phyloP scores from a whole-genome alignment of 2,113 vertebrate species.

The Tetraodon nigroviridis region DNA sequence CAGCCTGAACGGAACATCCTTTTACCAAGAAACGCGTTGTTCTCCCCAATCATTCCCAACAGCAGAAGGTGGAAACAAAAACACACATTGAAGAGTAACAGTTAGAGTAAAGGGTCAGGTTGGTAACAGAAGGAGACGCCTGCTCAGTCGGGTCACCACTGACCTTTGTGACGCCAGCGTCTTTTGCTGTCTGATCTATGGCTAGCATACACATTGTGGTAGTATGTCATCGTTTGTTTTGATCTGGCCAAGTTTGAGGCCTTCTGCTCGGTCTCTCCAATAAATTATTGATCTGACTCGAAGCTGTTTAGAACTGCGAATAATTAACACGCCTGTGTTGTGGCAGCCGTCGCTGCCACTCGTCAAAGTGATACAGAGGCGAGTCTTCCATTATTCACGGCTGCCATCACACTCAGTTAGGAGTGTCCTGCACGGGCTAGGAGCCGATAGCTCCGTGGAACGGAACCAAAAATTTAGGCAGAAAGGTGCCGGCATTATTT shows the following conservation, averaged over 20 bases:
- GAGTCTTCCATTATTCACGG: slow-evolving; percentile 59
- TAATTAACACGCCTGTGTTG: slow-evolving; percentile 62
- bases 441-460: not conserved
- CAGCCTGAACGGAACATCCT: slow-evolving; percentile 10
- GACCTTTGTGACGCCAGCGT: slow-evolving; percentile 8
- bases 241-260: slow-evolving; percentile 16
- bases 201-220: not conserved
- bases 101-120: too few species aligned
- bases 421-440: slow-evolving; percentile 10
- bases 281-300: slow-evolving; percentile 63
- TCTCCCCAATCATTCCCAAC: too few species aligned
- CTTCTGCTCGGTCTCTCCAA: slow-evolving; percentile 43
- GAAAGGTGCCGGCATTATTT: too few species aligned
- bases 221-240: slow-evolving; percentile 10
- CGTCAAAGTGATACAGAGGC: slow-evolving; percentile 66
- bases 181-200: slow-evolving; percentile 9
- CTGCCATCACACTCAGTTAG: slow-evolving; percentile 33
- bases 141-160: too few species aligned
- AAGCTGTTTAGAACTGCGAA: slow-evolving; percentile 57
- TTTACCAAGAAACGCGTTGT: not conserved
- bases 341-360: slow-evolving; percentile 43
- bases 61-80: not conserved
- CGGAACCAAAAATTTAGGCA: too few species aligned
- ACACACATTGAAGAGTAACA: not conserved
- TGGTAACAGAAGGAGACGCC: too few species aligned